These are phyloP conservation scores for Ferdinandea cuprea DNA, from an alignment of 2,888 invertebrate genomes.

Conservation along the genomic window DNA sequence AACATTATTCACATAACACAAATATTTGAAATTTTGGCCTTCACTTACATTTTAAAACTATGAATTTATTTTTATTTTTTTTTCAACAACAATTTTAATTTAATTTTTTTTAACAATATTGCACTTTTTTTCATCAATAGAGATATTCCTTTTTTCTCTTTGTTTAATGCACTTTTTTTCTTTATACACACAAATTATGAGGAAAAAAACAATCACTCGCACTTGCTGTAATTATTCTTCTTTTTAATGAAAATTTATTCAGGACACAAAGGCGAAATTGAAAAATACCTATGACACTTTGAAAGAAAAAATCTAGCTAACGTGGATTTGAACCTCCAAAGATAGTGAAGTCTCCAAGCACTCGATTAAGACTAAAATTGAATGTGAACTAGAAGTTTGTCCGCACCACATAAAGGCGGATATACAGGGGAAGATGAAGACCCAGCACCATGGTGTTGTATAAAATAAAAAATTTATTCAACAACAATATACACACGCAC, in stretches of 20 bases:
- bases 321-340: slow-evolving; percentile 82
- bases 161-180: slow-evolving; percentile 32
- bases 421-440: slow-evolving; percentile 53
- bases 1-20: slow-evolving; percentile 58
- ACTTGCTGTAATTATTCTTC: slow-evolving; percentile 33
- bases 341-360: slow-evolving; percentile 82
- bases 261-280: slow-evolving; percentile 27
- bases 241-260: slow-evolving; percentile 12
- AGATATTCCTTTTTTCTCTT: slow-evolving; percentile 32
- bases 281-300: slow-evolving; percentile 42
- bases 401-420: slow-evolving; percentile 73
- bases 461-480: slow-evolving; percentile 61
- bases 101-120: slow-evolving; percentile 32
- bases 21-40: slow-evolving; percentile 23
- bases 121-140: slow-evolving; percentile 29
- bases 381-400: slow-evolving; percentile 65
- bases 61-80: slow-evolving; percentile 21
- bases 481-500: slow-evolving; percentile 38
- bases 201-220: slow-evolving; percentile 29
- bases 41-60: slow-evolving; percentile 67
- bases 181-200: slow-evolving; percentile 29
- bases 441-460: slow-evolving; percentile 19
- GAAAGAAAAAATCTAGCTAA: slow-evolving; percentile 76
- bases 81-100: slow-evolving; percentile 32
- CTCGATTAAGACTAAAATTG: slow-evolving; percentile 78